A percentile compares a stretch with the other conserved stretches of the same genome.
These are phyloP conservation scores for Ruditapes philippinarum DNA, from an alignment of 1,140 invertebrate genomes.

Conservation along the genomic window DNA sequence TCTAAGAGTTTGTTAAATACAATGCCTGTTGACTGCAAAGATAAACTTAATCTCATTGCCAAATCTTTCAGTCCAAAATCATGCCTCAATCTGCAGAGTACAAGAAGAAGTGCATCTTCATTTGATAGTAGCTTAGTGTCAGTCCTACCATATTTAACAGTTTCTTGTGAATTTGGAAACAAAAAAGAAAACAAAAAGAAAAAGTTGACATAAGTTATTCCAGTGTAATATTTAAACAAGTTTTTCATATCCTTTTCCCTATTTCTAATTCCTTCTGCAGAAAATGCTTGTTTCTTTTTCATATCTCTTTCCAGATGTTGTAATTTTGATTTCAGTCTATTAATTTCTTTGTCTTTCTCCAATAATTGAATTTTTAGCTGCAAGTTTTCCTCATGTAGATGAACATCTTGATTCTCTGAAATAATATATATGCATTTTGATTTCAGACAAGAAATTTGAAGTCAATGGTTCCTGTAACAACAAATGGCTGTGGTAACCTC, in stretches of 20 bases:
- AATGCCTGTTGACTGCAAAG: slow-evolving; percentile 53
- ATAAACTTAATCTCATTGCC: slow-evolving; percentile 58
- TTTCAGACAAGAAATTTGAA: slow-evolving; percentile 54
- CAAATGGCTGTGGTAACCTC: slow-evolving; percentile 51
- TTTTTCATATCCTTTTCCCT: slow-evolving; percentile 23
- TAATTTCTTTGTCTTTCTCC: too few species aligned
- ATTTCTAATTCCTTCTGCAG: not conserved
- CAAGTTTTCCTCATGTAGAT: slow-evolving; percentile 16
- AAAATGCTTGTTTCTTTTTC: not conserved
- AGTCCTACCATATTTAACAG: slow-evolving; percentile 17
- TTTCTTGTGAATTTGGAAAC: slow-evolving; percentile 12
- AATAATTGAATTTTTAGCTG: not conserved
- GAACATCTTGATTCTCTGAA: not conserved
- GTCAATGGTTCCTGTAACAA: too few species aligned
- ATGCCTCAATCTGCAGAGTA: slow-evolving; percentile 52
- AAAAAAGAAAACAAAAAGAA: not conserved
- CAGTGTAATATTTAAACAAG: slow-evolving; percentile 36
- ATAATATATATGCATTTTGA: not conserved
- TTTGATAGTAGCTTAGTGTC: not conserved
- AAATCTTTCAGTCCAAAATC: slow-evolving; percentile 61
- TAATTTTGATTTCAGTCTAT: too few species aligned
- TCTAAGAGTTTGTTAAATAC: slow-evolving; percentile 69
- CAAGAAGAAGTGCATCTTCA: slow-evolving; percentile 64
- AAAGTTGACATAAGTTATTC: slow-evolving; percentile 25
- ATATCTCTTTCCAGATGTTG: not conserved